These are phyloP conservation scores for Cryptocephalus moraei DNA, from an alignment of 2,888 invertebrate genomes.

Conservation along the genomic window DNA sequence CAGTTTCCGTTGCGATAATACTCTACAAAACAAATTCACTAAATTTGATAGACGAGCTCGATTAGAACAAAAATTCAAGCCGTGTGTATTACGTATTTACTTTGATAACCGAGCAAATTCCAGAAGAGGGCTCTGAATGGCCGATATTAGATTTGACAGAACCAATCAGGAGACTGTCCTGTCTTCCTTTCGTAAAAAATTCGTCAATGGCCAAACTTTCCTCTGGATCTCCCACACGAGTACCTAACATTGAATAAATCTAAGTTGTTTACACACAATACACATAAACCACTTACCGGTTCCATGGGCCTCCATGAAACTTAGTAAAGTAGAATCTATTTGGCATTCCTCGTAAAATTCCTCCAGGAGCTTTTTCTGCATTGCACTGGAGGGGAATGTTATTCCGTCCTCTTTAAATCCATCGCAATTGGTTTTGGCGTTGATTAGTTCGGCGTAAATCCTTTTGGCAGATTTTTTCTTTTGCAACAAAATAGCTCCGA, in stretches of 20 bases:
- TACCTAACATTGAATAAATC: conserved; percentile 39
- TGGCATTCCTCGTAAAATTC: conserved; percentile 61
- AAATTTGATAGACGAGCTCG: too few species aligned
- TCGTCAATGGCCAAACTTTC: conserved; percentile 76
- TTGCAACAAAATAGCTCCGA: conserved; percentile 62
- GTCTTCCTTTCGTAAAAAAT: conserved; percentile 65
- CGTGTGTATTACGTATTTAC: conserved; percentile 41
- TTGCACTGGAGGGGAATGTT: conserved; percentile 36
- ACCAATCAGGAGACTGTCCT: conserved; percentile 63
- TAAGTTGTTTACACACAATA: too few species aligned
- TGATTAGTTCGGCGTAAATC: conserved; percentile 40
- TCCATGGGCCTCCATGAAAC: conserved; percentile 81
- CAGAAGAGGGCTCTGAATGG: conserved; percentile 81
- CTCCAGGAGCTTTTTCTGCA: conserved; percentile 49
- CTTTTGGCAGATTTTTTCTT: conserved; percentile 44
- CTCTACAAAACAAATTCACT: conserved; percentile 10
- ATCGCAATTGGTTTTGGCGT: conserved; percentile 33
- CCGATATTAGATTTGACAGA: conserved; percentile 93
- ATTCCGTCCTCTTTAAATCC: conserved; percentile 35
- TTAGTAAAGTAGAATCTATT: conserved; percentile 57
- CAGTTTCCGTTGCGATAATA: conserved; percentile 60
- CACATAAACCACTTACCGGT: conserved; percentile 47
- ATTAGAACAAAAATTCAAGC: too few species aligned
- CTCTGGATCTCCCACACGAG: conserved; percentile 82
- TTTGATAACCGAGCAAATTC: conserved; percentile 74